Base-by-base conservation (phyloP, 2,797 vertebrate species). In the Parauchenoglanis punctatus region DNA sequence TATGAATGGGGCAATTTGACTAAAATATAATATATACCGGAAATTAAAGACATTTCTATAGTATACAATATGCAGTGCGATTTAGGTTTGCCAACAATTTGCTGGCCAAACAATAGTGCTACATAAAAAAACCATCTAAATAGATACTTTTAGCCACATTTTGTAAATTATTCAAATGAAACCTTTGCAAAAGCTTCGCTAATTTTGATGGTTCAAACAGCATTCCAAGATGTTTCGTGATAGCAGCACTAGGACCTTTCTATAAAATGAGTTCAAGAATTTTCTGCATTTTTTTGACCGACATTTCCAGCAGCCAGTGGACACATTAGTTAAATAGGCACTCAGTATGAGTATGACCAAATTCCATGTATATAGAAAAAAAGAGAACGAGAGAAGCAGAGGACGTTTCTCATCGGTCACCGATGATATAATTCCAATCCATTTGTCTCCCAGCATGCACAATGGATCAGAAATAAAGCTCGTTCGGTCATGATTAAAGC, bases 401-500 rank as follows among this genome's bases (percentile, higher is more conserved):
- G n/a, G 7, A 17, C n/a, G 2, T 54, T 28, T 54, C 28, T 10
- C 15, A 18, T 10, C 6, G 1, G 49, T 76, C 46, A 76, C 7
- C 46, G 28, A 4, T 31, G 7, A 18, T 56, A 31, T 81, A 17
- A 44, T 81, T 28, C 76, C 18, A 35, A 61, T 52, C 13, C 20
- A 5, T 54, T 49, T 63, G 20, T 20, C 68, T 83, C 28, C 68
- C 63, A 23, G 68, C 28, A 65, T 83, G 59, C 44, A 54, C 67
- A 13, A 65, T 65, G 12, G 58, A 76, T 76, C 20, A 83, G 81
- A 61, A 65, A 31, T 7, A 56, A 54, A 13, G 59, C 80, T 75
- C 61, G 40, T 81, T 81, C 72, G 13, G 28, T 75, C 40, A 54
- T 31, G 31, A 35, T 72, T 10, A 83, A 75, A 83, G 10, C 81